Evolutionary conservation across 2,797 vertebrate species (phyloP), one percentile per base, ranked within the genome.

Genomic region (Aplochiton taeniatus): DNA sequence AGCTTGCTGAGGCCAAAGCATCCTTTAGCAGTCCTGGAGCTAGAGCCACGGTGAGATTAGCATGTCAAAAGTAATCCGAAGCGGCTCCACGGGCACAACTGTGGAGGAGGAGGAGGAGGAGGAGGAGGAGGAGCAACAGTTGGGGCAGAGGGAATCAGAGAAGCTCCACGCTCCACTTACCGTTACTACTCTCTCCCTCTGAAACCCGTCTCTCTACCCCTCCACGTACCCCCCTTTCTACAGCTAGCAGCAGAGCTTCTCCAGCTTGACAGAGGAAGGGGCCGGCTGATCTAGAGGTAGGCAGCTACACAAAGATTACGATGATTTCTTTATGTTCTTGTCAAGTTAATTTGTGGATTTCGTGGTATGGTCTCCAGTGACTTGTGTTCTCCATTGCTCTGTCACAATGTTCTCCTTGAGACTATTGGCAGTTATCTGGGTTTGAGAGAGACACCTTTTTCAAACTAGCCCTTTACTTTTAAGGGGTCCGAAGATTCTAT

Each of bases 31-130:
- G 85, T 76, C 77, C 82, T 89, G 81, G 77, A 84, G 86, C 82
- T 83, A 70, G 80, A 85, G 88, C 84, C 84, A 72, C 83, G 79
- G 82, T 31, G 31, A 90, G 90, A 90, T 91, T 91, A 91, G 87
- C 88, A 90, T 88, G 85, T 91, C 86, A 85, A 77, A 78, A 87
- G 88, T 89, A 91, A 91, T 91, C 88, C 82, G 88, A 89, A 83
- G 88, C 81, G 85, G 77, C 85, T 31, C 88, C 83, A 83, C 85
- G 75, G 82, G 87, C 84, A 83, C 83, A 87, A 87, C 87, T 89
- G 77, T 80, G 16, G 48, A 59, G 61, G 14, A 62, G 79, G 83
- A 88, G 85, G 86, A 88, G 86, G 86, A 87, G 16, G 46, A 50
- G 78, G 83, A 88, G 86, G 85, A 87, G 87, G 88, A 87, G 88